Evolutionary conservation across 2,888 invertebrate species (phyloP).

Genomic region (Meiosimyza decipiens): DNA sequence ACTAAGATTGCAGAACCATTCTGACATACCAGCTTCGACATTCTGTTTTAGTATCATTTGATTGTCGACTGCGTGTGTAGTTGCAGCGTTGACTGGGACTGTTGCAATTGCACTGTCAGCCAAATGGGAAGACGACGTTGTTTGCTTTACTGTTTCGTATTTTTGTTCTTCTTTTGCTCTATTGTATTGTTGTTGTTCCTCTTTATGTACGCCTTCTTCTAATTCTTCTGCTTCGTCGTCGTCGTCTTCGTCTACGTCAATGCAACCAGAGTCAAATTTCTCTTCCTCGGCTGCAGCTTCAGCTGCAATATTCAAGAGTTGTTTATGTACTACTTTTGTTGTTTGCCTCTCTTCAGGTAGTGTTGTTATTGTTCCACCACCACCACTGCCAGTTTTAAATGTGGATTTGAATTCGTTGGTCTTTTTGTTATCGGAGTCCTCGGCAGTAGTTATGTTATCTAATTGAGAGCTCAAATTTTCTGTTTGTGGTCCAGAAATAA

Average conservation of each 20-base stretch:
- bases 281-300: conserved; percentile 28
- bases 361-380: conserved; percentile 36
- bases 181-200: conserved; percentile 37
- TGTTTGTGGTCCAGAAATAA: conserved; percentile 68
- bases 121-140: conserved; percentile 14
- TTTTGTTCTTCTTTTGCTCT: conserved; percentile 29
- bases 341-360: conserved; percentile 24
- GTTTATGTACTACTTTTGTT: conserved; percentile 29
- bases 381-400: conserved; percentile 10
- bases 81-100: conserved; percentile 37
- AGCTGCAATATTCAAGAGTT: conserved; percentile 3
- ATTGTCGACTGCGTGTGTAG: conserved; percentile 44
- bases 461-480: conserved; percentile 25
- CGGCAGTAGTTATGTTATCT: conserved; percentile 19
- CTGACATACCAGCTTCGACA: conserved; percentile 72
- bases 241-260: conserved; percentile 50
- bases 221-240: conserved; percentile 36
- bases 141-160: conserved; percentile 37
- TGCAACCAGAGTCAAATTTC: conserved; percentile 54
- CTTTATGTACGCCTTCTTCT: conserved; percentile 27
- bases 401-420: conserved; percentile 47
- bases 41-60: conserved; percentile 76
- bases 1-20: conserved; percentile 73
- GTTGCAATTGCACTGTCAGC: conserved; percentile 30
- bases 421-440: conserved; percentile 29